phyloP scores from a whole-genome alignment of 2,888 invertebrate species.

The Tachina grossa region DNA sequence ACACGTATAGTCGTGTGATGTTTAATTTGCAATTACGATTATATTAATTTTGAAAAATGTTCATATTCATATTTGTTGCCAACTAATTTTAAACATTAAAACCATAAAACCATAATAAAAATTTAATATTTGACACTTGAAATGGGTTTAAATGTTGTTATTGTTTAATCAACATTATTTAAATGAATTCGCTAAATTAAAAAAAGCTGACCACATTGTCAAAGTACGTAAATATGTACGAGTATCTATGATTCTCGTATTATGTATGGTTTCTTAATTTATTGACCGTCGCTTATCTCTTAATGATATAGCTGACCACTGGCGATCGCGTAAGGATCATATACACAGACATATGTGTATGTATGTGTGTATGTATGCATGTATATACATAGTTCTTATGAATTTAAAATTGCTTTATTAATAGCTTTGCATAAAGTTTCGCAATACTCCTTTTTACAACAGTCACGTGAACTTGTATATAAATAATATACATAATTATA shows the following conservation, averaged over 20 bases:
- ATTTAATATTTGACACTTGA: constrained; percentile 3
- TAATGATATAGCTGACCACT: background rate
- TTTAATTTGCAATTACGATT: constrained; percentile 10
- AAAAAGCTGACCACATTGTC: background rate
- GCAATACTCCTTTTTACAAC: too few species aligned
- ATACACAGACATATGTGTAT: too few species aligned
- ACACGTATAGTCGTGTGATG: background rate
- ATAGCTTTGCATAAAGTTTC: too few species aligned
- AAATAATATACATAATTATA: too few species aligned
- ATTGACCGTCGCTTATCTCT: background rate
- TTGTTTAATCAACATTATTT: constrained; percentile 4
- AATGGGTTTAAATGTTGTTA: constrained; percentile 1
- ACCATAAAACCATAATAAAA: constrained; percentile 4
- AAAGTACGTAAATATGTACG: too few species aligned
- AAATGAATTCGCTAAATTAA: background rate
- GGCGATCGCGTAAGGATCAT: background rate
- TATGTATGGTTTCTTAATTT: background rate
- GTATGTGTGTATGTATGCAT: too few species aligned
- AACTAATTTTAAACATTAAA: background rate
- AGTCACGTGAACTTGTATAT: too few species aligned
- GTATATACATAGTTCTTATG: too few species aligned
- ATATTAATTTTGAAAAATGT: background rate
- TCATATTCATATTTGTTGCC: constrained; percentile 3
- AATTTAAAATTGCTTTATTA: too few species aligned
- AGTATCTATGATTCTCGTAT: too few species aligned